Base-by-base conservation (phyloP, 2,888 invertebrate species). In the Tetragonula carbonaria region DNA sequence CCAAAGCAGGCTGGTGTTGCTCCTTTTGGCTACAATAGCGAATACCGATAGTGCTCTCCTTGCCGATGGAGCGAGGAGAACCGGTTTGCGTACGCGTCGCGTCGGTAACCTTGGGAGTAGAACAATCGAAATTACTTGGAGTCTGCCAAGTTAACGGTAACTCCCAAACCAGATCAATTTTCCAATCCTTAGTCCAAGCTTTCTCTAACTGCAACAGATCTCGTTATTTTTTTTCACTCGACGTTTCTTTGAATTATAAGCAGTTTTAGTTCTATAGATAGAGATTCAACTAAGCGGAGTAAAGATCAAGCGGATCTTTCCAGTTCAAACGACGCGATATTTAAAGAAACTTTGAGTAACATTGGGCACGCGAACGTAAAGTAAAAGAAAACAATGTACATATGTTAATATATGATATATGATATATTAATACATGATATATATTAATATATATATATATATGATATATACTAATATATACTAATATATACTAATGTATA, bases 81-180 rank as follows among this genome's bases (percentile, higher is more conserved):
- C 82, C 80, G 82, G 82, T 80, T 80, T 72, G 59, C 65, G 55
- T 28, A 51, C 57, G 50, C 45, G 62, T 70, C 57, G 63, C 45
- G 62, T 62, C 59, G 33, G 23, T 51, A 80, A 66, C 71, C 82
- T 80, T 66, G 71, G 6, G 57, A 23, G 55, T 62, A 72, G 80
- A 82, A 82, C 80, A 82, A 75, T 82, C 82, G 80, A 80, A 80
- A 72, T 80, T 62, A 66, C 70, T 67, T 66, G 38, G 28, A n/a
- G 28, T 16, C 62, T 33, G 68, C n/a, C 28, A 28, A 2, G 4
- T 23, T 50, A 55, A 38, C 11, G 57, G 45, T 45, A 45, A 14
- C 16, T 73, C 57, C 51, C 13, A 6, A 51, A 71, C 77, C 77
- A 14, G 59, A 80, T 6, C 45, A 14, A 66, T 72, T 28, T 68